Evolutionary conservation across 2,888 invertebrate genomes (phyloP).

Genomic region (Campoletis raptor): DNA sequence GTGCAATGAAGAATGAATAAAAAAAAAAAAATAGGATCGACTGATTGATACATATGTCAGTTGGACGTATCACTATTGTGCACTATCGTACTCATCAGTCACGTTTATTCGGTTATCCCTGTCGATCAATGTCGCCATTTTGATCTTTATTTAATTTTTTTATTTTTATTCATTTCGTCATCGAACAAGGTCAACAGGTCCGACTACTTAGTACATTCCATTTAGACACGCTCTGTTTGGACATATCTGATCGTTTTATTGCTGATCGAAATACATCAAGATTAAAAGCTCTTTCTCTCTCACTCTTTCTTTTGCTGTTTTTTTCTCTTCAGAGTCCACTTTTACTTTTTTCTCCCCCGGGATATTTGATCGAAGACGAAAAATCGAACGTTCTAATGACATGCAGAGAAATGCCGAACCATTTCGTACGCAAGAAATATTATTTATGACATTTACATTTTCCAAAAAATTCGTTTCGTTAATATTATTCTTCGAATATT

Average conservation of each 20-base stretch:
- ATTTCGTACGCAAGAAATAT: neutral
- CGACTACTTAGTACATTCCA: conserved; percentile 32
- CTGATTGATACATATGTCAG: conserved; percentile 27
- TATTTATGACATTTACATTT: neutral
- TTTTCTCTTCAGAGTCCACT: conserved; percentile 12
- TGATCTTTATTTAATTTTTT: neutral
- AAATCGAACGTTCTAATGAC: conserved; percentile 1
- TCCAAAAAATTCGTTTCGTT: neutral
- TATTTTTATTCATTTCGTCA: neutral
- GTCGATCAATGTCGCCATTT: conserved; percentile 44
- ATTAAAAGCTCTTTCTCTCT: conserved; percentile 12
- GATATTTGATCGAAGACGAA: neutral
- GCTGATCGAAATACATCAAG: conserved; percentile 35
- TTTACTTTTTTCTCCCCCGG: conserved; percentile 22
- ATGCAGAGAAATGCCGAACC: neutral
- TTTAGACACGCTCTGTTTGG: conserved; percentile 44
- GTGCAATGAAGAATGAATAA: neutral
- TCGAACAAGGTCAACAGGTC: conserved; percentile 43
- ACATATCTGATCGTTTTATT: conserved; percentile 35
- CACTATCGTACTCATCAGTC: conserved; percentile 10
- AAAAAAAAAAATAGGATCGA: conserved; percentile 1
- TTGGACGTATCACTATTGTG: conserved; percentile 1
- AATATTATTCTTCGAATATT: neutral
- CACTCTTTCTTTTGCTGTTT: neutral
- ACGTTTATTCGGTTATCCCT: conserved; percentile 46